Evolutionary conservation across 2,888 invertebrate genomes (phyloP).

Genomic region (Podabrus alpinus): DNA sequence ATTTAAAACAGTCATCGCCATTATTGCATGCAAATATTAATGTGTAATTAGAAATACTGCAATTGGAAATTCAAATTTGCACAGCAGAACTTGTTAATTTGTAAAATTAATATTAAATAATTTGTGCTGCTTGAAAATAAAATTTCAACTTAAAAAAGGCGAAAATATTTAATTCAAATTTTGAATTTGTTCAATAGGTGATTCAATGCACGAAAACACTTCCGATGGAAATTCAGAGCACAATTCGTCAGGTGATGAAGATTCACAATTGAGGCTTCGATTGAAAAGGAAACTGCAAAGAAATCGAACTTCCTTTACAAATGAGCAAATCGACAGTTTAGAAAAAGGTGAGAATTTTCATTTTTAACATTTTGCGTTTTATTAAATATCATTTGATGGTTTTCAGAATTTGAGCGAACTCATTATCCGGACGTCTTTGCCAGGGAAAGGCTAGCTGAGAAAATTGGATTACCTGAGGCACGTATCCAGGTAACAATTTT

Average conservation of each 20-base stretch:
- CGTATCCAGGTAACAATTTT: constrained; percentile 92
- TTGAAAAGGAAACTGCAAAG: constrained; percentile 96
- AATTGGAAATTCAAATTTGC: background rate
- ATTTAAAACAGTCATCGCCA: background rate
- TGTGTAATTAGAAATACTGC: background rate
- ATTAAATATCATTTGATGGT: constrained; percentile 4
- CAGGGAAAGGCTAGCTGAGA: constrained; percentile 91
- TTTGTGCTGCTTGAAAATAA: background rate
- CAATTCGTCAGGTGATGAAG: constrained; percentile 87
- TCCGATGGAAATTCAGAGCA: constrained; percentile 91
- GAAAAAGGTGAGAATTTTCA: constrained; percentile 82
- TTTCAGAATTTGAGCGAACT: constrained; percentile 91
- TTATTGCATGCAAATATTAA: background rate
- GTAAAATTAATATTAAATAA: background rate
- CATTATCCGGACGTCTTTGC: constrained; percentile 98
- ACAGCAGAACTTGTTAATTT: background rate
- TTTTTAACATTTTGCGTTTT: background rate
- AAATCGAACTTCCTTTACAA: constrained; percentile 97
- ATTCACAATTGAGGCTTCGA: constrained; percentile 89
- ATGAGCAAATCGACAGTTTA: constrained; percentile 97
- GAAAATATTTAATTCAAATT: background rate
- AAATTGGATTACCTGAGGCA: constrained; percentile 98
- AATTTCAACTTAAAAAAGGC: background rate
- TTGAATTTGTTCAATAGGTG: constrained; percentile 19
- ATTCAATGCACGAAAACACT: constrained; percentile 65